Evolutionary conservation across 2,113 vertebrate species (phyloP).

Genomic region (Morone saxatilis): DNA sequence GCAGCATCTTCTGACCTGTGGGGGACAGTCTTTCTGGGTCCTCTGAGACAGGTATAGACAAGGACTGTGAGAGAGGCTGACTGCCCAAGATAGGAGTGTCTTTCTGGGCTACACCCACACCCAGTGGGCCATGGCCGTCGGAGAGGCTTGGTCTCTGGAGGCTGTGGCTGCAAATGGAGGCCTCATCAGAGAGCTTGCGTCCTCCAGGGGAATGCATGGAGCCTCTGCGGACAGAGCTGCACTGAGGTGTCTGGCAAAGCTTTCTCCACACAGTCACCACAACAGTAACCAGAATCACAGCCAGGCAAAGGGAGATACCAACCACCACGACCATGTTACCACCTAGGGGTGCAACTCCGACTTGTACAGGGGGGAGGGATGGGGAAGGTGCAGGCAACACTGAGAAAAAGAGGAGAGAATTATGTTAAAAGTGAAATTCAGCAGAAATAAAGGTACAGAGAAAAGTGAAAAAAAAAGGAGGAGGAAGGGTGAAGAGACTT

Average conservation of each 20-base stretch:
- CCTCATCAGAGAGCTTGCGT: slow-evolving; percentile 92
- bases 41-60: slow-evolving; percentile 77
- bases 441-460: not conserved
- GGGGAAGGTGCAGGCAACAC: slow-evolving; percentile 56
- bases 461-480: not conserved
- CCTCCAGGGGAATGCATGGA: slow-evolving; percentile 87
- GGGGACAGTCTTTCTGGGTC: slow-evolving; percentile 87
- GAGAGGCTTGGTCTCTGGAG: slow-evolving; percentile 89
- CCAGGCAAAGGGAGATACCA: slow-evolving; percentile 93
- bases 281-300: slow-evolving; percentile 91
- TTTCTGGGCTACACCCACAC: slow-evolving; percentile 34
- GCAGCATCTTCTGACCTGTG: slow-evolving; percentile 91
- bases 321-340: slow-evolving; percentile 91
- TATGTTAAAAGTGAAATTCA: not conserved
- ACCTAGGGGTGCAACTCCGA: slow-evolving; percentile 70
- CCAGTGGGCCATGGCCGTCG: slow-evolving; percentile 75
- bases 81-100: slow-evolving; percentile 79
- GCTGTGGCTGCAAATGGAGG: slow-evolving; percentile 90
- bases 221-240: slow-evolving; percentile 82
- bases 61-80: slow-evolving; percentile 79
- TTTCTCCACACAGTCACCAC: slow-evolving; percentile 93
- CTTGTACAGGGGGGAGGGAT: slow-evolving; percentile 55
- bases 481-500: slow-evolving; percentile 58
- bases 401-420: slow-evolving; percentile 25
- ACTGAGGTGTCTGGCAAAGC: slow-evolving; percentile 88